Percentiles rank a stretch among this genome's conserved stretches.
Conservation (phyloP, 2,797 vertebrate species). For the Microcaecilia unicolor region DNA sequence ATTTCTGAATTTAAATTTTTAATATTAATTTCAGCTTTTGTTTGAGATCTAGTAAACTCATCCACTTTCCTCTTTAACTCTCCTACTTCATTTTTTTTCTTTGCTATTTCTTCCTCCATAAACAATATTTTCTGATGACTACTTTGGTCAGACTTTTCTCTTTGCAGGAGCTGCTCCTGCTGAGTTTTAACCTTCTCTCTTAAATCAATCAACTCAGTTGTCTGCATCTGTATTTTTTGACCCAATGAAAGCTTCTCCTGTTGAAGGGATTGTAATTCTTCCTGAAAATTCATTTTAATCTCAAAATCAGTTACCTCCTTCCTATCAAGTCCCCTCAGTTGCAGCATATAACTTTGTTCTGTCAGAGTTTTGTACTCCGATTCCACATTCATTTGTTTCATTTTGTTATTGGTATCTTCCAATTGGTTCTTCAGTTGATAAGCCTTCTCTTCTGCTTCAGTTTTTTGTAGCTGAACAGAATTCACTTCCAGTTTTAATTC, state of each 20-base stretch:
- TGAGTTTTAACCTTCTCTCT: conserved; percentile 61
- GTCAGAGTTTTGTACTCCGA: conserved; percentile 54
- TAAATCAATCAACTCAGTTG: conserved; percentile 58
- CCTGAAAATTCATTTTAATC: conserved; percentile 64
- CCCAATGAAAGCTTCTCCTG: conserved; percentile 69
- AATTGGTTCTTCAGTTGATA: conserved; percentile 77
- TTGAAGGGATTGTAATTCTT: conserved; percentile 75
- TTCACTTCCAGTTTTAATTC: conserved; percentile 65
- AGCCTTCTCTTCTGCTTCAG: conserved; percentile 76
- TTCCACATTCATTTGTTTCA: conserved; percentile 72
- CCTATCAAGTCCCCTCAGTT: conserved; percentile 61
- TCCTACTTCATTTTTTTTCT: conserved; percentile 49
- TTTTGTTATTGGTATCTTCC: conserved; percentile 69
- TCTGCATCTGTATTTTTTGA: conserved; percentile 55
- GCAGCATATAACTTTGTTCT: conserved; percentile 50
- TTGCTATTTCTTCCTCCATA: conserved; percentile 58
- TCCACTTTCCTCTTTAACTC: conserved; percentile 73
- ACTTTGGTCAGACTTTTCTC: conserved; percentile 53
- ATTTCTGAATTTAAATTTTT: conserved; percentile 65
- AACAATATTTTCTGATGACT: conserved; percentile 44
- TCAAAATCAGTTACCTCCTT: conserved; percentile 69
- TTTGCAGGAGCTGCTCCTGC: conserved; percentile 57
- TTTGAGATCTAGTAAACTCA: conserved; percentile 63
- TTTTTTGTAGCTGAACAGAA: conserved; percentile 61
- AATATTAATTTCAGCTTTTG: conserved; percentile 58